These are phyloP conservation scores for Ammospiza caudacuta DNA, from an alignment of 2,113 vertebrate genomes.

Conservation along the genomic window DNA sequence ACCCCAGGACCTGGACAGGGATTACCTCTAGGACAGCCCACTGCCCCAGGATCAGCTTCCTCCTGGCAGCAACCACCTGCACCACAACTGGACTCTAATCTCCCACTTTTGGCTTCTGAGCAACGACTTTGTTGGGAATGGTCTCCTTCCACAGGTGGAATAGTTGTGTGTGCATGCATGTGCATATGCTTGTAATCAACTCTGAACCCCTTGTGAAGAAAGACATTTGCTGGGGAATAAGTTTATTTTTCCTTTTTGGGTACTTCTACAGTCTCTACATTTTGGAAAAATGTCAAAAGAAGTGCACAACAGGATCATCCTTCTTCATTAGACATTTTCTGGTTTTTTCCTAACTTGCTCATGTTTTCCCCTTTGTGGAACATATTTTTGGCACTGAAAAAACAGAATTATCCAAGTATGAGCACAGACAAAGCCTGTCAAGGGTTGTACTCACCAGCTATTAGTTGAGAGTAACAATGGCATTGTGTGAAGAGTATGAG, in stretches of 20 bases:
- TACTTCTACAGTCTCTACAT: background rate
- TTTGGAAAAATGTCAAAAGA: background rate
- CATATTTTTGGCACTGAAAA: background rate
- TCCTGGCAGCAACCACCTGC: background rate
- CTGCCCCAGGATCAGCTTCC: background rate
- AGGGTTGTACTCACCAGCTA: background rate
- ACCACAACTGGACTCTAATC: background rate
- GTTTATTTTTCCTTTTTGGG: background rate
- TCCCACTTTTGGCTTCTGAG: background rate
- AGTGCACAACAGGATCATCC: background rate
- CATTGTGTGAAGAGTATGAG: background rate
- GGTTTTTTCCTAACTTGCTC: background rate
- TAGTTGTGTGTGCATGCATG: background rate
- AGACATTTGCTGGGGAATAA: background rate
- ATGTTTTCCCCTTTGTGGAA: slow-evolving; percentile 6
- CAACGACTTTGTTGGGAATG: background rate
- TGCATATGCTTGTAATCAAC: background rate
- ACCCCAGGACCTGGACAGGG: fast-evolving
- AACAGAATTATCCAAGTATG: background rate
- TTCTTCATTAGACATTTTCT: background rate
- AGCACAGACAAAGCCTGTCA: background rate
- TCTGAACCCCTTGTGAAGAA: background rate
- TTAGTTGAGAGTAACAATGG: background rate
- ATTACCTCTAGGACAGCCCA: background rate
- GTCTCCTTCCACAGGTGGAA: background rate